phyloP scores from a whole-genome alignment of 2,797 vertebrate species.

The Malacoraja senta region DNA sequence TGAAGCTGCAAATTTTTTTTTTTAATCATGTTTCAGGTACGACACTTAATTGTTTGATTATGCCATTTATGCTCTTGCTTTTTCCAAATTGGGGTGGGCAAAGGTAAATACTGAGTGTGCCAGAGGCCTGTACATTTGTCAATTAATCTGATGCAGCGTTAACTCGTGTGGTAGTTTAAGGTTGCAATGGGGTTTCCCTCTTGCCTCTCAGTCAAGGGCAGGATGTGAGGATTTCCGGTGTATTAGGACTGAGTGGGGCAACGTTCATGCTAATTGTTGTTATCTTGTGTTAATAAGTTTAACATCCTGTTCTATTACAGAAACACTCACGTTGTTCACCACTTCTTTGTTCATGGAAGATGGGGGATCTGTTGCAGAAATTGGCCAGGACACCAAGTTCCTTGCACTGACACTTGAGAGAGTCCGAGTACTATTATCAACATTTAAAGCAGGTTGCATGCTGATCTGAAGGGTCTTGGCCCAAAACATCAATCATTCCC shows the following conservation, averaged over 20 bases:
- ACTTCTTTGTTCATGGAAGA: not conserved
- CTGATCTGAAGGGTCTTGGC: too few relatives aligned
- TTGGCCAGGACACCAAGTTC: not conserved
- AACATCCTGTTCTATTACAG: not conserved
- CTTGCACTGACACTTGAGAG: too few relatives aligned
- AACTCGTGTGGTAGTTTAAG: not conserved
- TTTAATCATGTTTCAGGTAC: too few relatives aligned
- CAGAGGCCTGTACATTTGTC: not conserved
- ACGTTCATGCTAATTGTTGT: not conserved
- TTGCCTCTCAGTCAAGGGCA: not conserved
- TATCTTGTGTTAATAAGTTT: not conserved
- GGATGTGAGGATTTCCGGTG: slow-evolving; percentile 1
- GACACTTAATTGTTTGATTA: not conserved
- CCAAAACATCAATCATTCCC: too few relatives aligned
- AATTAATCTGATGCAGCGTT: not conserved
- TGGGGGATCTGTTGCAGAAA: not conserved
- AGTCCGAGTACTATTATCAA: too few relatives aligned
- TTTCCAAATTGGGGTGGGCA: not conserved
- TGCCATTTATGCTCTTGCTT: not conserved
- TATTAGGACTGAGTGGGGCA: too few relatives aligned
- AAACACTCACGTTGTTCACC: not conserved
- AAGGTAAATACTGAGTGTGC: too few relatives aligned
- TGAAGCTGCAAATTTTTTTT: too few relatives aligned
- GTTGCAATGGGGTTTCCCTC: not conserved
- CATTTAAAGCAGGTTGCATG: too few relatives aligned